Evolutionary conservation across 2,113 vertebrate species (phyloP), one percentile per base, ranked within the genome.

Genomic region (Uria aalge): DNA sequence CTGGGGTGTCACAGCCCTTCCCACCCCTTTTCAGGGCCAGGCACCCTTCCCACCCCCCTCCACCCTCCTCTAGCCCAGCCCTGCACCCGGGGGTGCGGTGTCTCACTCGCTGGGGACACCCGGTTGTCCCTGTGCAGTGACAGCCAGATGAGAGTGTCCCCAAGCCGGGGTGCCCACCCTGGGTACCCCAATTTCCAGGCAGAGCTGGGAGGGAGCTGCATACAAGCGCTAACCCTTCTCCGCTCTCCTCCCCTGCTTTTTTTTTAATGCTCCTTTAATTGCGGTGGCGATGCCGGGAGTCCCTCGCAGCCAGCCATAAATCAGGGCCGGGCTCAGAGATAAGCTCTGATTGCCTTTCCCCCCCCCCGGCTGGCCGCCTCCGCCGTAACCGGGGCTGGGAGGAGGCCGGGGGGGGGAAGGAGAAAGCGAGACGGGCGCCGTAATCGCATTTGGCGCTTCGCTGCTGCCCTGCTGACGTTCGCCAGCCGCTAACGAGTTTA

Each of bases 371-470:
- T 81, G 47, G 2, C 56, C 29, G 77, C 94, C 74, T 36, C 67
- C 5, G 45, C 84, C 47, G 69, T 74, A 92, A 88, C 81, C 55
- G 79, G 93, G 67, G 91, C 83, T 47, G 76, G 36, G 57, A 56
- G 2, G 55, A 55, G 87, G 55, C 92, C 34, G n/a, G 56, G 85
- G 73, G 75, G 34, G 52, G 45, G 60, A 15, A 22, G 36, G 64
- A 77, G 64, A 43, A 56, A 68, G 83, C 34, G 63, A 92, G 85
- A 16, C 60, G 52, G 62, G 56, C 26, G 19, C 87, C 2, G 10
- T 94, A 95, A 96, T 95, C 90, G 27, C 90, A 88, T 94, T 95
- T 94, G 85, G 81, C 5, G 32, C 88, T 69, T 30, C 4, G 52
- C 90, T 94, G 43, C 72, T 22, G 85, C 85, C 90, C 73, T 52